These are phyloP conservation scores for Toxostoma redivivum DNA, from an alignment of 2,113 vertebrate species.

Conservation along the genomic window DNA sequence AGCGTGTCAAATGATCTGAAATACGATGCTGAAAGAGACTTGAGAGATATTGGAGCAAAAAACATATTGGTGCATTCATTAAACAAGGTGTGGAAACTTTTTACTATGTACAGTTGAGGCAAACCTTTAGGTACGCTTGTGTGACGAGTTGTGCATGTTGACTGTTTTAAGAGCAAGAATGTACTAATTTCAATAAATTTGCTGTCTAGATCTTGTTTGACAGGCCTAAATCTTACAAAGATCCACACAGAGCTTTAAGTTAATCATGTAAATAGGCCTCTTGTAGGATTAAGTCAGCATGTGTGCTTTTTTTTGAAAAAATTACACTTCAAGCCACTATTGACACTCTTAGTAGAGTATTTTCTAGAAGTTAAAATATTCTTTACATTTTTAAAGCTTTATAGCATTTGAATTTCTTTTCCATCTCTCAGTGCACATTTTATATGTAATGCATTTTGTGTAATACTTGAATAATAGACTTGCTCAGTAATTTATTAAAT, in stretches of 20 bases:
- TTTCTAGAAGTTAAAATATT: background rate
- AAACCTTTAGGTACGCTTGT: conserved; percentile 40
- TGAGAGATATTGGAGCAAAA: conserved; percentile 96
- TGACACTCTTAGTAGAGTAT: background rate
- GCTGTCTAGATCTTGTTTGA: background rate
- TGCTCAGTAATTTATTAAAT: background rate
- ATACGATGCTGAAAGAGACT: conserved; percentile 95
- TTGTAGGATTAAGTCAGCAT: background rate
- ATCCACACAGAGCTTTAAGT: background rate
- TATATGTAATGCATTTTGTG: background rate
- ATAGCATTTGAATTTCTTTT: background rate
- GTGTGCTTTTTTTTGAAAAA: background rate
- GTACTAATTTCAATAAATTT: background rate
- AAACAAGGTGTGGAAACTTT: conserved; percentile 88
- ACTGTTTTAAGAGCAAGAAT: background rate
- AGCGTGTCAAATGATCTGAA: conserved; percentile 98
- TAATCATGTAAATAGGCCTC: background rate
- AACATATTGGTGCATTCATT: conserved; percentile 96
- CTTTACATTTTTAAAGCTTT: background rate
- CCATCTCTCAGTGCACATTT: background rate
- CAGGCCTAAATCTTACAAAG: background rate
- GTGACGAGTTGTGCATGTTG: conserved; percentile 12
- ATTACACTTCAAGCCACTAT: background rate
- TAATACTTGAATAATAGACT: background rate
- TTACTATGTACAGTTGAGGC: conserved; percentile 54